Conservation (phyloP, 1,140 invertebrate species). For the Sminthurides bifidus region DNA sequence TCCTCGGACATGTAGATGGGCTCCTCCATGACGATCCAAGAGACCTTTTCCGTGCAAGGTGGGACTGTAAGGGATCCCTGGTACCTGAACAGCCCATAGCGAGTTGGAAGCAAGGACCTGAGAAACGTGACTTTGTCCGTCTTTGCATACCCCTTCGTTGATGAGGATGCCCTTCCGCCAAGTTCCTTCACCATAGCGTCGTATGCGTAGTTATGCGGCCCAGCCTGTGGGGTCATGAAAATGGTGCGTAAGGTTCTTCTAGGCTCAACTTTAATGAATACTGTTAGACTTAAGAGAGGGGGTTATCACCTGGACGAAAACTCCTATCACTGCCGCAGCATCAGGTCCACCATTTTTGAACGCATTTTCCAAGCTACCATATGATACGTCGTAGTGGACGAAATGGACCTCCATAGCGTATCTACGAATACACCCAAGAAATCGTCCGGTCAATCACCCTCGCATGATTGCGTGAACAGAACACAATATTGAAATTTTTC, state of each 20-base stretch:
- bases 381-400: conserved; percentile 40
- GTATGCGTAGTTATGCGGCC: background rate
- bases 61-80: conserved; percentile 40
- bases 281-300: no score
- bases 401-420: conserved; percentile 37
- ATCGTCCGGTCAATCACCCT: no score
- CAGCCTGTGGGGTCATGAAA: background rate
- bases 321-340: conserved; percentile 41
- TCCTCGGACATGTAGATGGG: conserved; percentile 42
- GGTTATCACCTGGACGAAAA: no score
- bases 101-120: background rate
- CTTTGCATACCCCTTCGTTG: background rate
- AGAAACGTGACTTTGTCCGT: background rate
- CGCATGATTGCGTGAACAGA: no score
- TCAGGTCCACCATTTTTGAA: conserved; percentile 34
- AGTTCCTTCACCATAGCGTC: background rate
- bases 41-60: conserved; percentile 42
- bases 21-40: conserved; percentile 41
- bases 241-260: background rate
- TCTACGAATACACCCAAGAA: background rate
- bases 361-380: conserved; percentile 37
- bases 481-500: no score
- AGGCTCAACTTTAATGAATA: no score
- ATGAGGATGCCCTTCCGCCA: no score
- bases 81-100: conserved; percentile 39